These are phyloP conservation scores for Cyaniris semiargus DNA, from an alignment of 2,888 invertebrate genomes.

Conservation along the genomic window DNA sequence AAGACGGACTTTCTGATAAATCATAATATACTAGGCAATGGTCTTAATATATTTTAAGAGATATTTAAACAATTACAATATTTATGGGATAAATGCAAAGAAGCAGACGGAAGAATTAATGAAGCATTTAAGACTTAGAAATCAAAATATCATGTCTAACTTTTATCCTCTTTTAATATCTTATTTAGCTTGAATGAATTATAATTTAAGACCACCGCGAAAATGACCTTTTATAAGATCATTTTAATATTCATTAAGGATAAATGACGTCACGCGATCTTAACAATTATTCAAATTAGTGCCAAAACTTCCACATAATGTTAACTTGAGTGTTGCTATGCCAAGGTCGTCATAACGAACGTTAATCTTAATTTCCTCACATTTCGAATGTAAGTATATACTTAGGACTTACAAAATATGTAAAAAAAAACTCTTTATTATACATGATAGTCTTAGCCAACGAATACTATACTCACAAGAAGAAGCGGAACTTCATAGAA, in stretches of 20 bases:
- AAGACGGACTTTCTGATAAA: no score
- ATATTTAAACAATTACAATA: no score
- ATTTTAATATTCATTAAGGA: constrained; percentile 5
- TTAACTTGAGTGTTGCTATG: constrained; percentile 1
- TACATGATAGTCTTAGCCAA: no score
- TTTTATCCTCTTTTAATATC: constrained; percentile 10
- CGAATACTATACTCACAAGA: no score
- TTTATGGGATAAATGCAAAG: no score
- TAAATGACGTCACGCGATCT: neutral
- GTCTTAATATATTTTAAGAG: no score
- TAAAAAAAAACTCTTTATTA: no score
- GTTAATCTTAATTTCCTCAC: neutral
- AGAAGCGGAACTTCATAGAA: no score
- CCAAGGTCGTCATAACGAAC: neutral
- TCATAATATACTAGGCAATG: no score
- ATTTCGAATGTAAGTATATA: neutral
- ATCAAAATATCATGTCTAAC: neutral
- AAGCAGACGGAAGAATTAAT: no score
- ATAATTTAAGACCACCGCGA: neutral
- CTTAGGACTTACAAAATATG: no score
- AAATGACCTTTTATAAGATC: neutral
- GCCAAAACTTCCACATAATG: neutral
- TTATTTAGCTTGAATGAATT: neutral
- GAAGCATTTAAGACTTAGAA: neutral
- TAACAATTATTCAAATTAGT: constrained; percentile 12